A percentile compares a stretch with the other conserved stretches of the same genome.
Evolutionary conservation across 2,888 invertebrate species (phyloP).

Genomic region (Graphium colonna): DNA sequence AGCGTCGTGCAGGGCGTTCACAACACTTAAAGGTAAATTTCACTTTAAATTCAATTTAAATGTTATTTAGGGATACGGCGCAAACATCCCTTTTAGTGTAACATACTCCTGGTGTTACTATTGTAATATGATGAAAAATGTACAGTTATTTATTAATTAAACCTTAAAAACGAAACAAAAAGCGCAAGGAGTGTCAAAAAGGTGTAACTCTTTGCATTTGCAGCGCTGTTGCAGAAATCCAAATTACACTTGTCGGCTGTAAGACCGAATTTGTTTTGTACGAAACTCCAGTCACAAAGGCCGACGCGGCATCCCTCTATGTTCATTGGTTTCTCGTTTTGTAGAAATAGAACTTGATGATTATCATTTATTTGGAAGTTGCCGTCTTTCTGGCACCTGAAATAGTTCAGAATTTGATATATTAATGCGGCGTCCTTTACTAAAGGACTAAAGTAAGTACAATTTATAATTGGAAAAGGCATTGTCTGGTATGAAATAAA

Average conservation of each 20-base stretch:
- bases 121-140: too few relatives aligned
- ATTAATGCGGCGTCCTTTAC: too few relatives aligned
- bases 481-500: too few relatives aligned
- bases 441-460: too few relatives aligned
- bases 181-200: slow-evolving; percentile 27
- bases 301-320: slow-evolving; percentile 87
- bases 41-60: too few relatives aligned
- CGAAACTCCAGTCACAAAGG: slow-evolving; percentile 86
- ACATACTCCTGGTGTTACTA: too few relatives aligned
- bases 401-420: slow-evolving; percentile 17
- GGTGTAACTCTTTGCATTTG: slow-evolving; percentile 25
- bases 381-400: slow-evolving; percentile 77
- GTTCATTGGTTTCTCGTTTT: slow-evolving; percentile 85
- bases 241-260: slow-evolving; percentile 78
- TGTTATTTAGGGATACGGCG: too few relatives aligned
- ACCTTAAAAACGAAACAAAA: slow-evolving; percentile 5
- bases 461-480: too few relatives aligned
- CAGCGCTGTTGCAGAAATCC: slow-evolving; percentile 74
- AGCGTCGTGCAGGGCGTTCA: too few relatives aligned
- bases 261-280: slow-evolving; percentile 80
- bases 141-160: slow-evolving; percentile 1
- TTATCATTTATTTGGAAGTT: slow-evolving; percentile 63
- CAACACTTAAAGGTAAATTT: too few relatives aligned
- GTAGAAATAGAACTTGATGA: slow-evolving; percentile 81
- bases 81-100: too few relatives aligned